Conservation (phyloP, 2,113 vertebrate genomes). For the Dasypus novemcinctus region DNA sequence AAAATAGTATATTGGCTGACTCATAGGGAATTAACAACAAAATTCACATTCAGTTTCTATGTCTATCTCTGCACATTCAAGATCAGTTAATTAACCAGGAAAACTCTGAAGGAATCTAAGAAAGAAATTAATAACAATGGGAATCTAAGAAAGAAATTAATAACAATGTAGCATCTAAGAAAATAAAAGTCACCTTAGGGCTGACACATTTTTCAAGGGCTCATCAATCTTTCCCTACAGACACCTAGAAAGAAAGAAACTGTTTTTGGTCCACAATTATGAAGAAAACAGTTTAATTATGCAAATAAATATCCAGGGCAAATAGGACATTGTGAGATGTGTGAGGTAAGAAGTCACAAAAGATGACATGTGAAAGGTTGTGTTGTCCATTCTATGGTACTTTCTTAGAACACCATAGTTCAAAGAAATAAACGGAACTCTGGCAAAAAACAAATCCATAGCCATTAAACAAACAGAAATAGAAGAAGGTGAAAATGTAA, state of each 20-base stretch:
- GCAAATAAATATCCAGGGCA: not conserved
- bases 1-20: constrained; percentile 34
- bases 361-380: not conserved
- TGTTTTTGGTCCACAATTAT: not conserved
- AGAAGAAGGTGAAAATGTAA: not conserved
- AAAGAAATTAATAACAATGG: no score
- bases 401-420: not conserved
- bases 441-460: not conserved
- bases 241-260: not conserved
- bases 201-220: not conserved
- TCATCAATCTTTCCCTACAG: not conserved
- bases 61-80: constrained; percentile 36
- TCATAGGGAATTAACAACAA: constrained; percentile 14
- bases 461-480: not conserved
- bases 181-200: constrained; percentile 28
- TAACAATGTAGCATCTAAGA: not conserved
- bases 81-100: constrained; percentile 22
- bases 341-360: not conserved
- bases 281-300: not conserved
- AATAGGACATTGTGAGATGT: not conserved
- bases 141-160: constrained; percentile 48
- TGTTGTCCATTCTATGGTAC: not conserved
- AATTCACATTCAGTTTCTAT: constrained; percentile 2
- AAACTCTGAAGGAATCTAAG: constrained; percentile 54
- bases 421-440: not conserved